Evolutionary conservation across 1,140 invertebrate genomes (phyloP).

Genomic region (Calephelis nemesis): DNA sequence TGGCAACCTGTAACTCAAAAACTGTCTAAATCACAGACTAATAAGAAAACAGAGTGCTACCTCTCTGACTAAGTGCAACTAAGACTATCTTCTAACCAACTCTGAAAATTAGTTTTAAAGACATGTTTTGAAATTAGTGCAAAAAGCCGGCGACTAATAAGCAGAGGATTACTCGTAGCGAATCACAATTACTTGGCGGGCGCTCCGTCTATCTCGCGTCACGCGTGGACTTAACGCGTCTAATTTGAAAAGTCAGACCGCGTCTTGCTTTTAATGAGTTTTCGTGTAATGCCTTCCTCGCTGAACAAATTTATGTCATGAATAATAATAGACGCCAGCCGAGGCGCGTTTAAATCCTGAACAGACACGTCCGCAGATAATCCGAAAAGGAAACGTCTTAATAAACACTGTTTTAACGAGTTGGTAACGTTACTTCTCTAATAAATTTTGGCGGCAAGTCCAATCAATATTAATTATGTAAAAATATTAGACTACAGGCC

Average conservation of each 20-base stretch:
- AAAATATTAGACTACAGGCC: too few relatives aligned
- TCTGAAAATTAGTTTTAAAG: background rate
- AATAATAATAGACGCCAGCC: conserved; percentile 66
- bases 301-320: conserved; percentile 75
- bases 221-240: conserved; percentile 76
- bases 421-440: conserved; percentile 40
- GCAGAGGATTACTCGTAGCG: conserved; percentile 51
- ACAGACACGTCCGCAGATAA: conserved; percentile 65
- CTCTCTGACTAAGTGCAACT: too few relatives aligned
- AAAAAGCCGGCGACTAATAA: conserved; percentile 59
- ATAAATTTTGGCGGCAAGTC: conserved; percentile 19
- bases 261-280: conserved; percentile 75
- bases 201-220: conserved; percentile 43
- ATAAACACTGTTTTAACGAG: conserved; percentile 64
- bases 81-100: too few relatives aligned
- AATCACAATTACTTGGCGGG: conserved; percentile 60
- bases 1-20: too few relatives aligned
- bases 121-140: conserved; percentile 52
- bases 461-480: background rate
- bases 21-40: too few relatives aligned
- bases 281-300: conserved; percentile 74
- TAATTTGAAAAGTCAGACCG: conserved; percentile 75
- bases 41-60: too few relatives aligned
- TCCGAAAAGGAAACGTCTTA: conserved; percentile 60
- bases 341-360: conserved; percentile 65